phyloP scores from a whole-genome alignment of 2,797 vertebrate species.

The Setipinna tenuifilis region DNA sequence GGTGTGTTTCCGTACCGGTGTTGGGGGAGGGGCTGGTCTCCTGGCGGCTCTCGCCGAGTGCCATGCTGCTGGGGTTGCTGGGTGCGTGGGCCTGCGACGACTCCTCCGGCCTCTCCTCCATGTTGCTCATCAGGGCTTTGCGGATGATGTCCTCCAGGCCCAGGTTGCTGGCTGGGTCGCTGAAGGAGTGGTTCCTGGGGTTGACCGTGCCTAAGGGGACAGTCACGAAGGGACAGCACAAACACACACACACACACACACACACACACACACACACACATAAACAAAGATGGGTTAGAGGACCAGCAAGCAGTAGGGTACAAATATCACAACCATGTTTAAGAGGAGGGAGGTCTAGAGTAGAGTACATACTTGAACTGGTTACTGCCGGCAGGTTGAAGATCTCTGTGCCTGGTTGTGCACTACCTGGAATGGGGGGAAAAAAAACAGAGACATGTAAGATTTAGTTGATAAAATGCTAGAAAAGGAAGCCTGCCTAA shows the following conservation, averaged over 20 bases:
- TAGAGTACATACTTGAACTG: constrained; percentile 84
- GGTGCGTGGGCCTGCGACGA: constrained; percentile 73
- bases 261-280: constrained; percentile 23
- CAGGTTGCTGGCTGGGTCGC: constrained; percentile 95
- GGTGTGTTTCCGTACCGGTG: constrained; percentile 76
- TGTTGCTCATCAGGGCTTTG: constrained; percentile 96
- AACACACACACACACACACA: constrained; percentile 35
- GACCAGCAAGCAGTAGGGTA: too few species aligned
- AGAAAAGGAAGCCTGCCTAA: background rate
- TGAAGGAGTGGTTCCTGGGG: constrained; percentile 91
- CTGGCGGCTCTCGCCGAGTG: constrained; percentile 80
- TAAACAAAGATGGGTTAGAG: too few species aligned
- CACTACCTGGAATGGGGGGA: constrained; percentile 82
- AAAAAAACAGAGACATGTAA: background rate
- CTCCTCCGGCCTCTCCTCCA: constrained; percentile 94
- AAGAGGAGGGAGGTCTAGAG: background rate
- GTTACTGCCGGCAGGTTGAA: constrained; percentile 98
- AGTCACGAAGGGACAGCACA: constrained; percentile 28
- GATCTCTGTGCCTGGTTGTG: constrained; percentile 98
- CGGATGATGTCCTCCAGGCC: constrained; percentile 98
- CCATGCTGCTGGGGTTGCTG: constrained; percentile 65
- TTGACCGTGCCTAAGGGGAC: constrained; percentile 84
- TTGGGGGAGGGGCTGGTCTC: constrained; percentile 91
- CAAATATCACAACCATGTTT: background rate
- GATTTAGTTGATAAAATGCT: background rate